Conservation (phyloP, 2,797 vertebrate genomes). For the Acomys russatus region DNA sequence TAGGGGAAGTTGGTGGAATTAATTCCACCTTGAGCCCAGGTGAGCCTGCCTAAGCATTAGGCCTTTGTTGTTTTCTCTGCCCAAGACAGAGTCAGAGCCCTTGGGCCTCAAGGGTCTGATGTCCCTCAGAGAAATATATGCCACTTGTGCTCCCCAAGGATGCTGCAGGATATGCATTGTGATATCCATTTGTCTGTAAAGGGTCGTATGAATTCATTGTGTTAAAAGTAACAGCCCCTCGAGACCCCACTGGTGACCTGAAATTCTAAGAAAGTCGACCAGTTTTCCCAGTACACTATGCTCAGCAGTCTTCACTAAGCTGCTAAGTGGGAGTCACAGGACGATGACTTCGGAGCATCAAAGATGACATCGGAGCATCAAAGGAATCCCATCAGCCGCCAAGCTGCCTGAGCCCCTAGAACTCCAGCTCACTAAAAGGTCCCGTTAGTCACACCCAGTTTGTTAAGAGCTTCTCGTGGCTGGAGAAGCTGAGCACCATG, state of each 20-base stretch:
- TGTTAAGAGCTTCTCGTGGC: neutral
- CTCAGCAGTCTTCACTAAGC: neutral
- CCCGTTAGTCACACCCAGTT: accelerated
- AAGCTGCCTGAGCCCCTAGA: neutral
- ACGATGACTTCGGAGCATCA: neutral
- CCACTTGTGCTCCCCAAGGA: accelerated
- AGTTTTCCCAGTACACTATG: neutral
- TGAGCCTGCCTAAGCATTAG: accelerated
- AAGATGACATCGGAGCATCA: no score
- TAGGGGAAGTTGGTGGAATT: neutral
- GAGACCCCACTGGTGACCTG: accelerated
- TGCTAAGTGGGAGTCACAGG: neutral
- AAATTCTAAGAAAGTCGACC: neutral
- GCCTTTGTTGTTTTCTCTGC: neutral
- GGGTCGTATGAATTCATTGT: no score
- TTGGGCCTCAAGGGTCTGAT: neutral
- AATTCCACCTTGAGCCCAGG: neutral
- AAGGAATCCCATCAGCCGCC: neutral
- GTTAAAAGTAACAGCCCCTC: no score
- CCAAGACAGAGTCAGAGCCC: accelerated
- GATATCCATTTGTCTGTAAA: accelerated
- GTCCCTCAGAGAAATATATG: neutral
- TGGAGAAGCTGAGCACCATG: neutral
- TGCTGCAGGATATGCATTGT: accelerated
- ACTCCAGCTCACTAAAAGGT: no score